Percentiles rank a stretch among this genome's conserved stretches.
Evolutionary conservation across 2,888 invertebrate species (phyloP).

Genomic region (Heterodera filipjevi): DNA sequence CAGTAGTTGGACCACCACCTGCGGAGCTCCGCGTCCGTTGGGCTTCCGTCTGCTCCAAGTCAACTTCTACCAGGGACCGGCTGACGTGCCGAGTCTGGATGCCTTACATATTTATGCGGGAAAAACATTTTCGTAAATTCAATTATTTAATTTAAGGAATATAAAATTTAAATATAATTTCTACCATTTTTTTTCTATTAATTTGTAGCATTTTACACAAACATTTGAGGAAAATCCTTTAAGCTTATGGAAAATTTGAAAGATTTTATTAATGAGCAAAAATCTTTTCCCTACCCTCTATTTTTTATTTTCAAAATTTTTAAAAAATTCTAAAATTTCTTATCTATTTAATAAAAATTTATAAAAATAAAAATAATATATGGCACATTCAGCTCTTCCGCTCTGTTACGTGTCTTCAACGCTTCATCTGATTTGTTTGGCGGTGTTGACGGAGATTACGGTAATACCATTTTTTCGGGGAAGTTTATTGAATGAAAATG

Average conservation of each 20-base stretch:
- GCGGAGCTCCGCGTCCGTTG: constrained; percentile 31
- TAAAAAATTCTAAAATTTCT: not conserved
- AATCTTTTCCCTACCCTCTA: too few relatives aligned
- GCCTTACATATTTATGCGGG: constrained; percentile 56
- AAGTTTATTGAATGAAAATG: too few relatives aligned
- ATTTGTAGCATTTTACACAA: too few relatives aligned
- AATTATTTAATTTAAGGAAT: not conserved
- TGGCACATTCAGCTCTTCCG: constrained; percentile 17
- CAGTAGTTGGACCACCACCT: constrained; percentile 72
- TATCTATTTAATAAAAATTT: not conserved
- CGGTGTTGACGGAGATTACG: constrained; percentile 78
- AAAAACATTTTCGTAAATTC: constrained; percentile 40
- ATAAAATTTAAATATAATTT: too few relatives aligned
- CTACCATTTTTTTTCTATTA: too few relatives aligned
- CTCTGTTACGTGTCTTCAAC: constrained; percentile 44
- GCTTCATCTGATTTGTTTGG: constrained; percentile 33
- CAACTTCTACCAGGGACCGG: constrained; percentile 55
- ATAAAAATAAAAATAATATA: not conserved
- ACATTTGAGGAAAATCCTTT: too few relatives aligned
- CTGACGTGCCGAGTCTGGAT: constrained; percentile 57
- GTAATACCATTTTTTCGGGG: not conserved
- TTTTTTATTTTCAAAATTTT: too few relatives aligned
- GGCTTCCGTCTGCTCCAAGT: constrained; percentile 41
- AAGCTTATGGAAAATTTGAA: too few relatives aligned
- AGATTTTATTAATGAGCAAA: too few relatives aligned